These are phyloP conservation scores for Eubasilissa regina DNA, from an alignment of 1,140 invertebrate species.

Conservation along the genomic window DNA sequence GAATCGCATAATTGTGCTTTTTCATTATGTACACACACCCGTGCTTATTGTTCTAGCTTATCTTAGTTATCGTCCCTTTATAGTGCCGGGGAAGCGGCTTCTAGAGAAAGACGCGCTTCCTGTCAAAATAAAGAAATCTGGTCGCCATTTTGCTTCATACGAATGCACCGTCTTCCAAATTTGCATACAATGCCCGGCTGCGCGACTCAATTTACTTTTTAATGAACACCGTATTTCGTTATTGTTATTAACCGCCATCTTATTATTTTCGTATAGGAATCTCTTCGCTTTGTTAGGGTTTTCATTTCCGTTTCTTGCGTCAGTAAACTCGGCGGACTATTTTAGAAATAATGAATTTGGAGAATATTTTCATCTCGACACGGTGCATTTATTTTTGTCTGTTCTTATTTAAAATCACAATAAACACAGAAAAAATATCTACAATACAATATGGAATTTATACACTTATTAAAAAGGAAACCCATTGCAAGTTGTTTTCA, in stretches of 20 bases:
- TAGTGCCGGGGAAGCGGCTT: neutral
- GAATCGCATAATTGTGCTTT: slow-evolving; percentile 16
- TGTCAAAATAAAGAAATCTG: slow-evolving; percentile 32
- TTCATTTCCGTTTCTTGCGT: neutral
- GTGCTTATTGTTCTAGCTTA: slow-evolving; percentile 11
- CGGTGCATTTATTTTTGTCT: too few species aligned
- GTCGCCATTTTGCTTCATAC: neutral
- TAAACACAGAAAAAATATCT: too few species aligned
- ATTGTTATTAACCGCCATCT: neutral
- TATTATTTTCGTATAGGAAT: neutral
- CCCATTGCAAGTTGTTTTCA: too few species aligned
- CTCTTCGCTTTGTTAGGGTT: neutral
- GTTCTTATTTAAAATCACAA: too few species aligned
- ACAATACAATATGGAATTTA: too few species aligned
- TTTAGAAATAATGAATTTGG: too few species aligned
- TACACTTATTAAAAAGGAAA: too few species aligned
- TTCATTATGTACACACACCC: neutral
- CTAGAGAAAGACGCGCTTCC: slow-evolving; percentile 19
- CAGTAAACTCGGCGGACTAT: too few species aligned
- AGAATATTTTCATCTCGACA: too few species aligned
- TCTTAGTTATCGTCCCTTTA: slow-evolving; percentile 18
- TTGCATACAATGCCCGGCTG: slow-evolving; percentile 43
- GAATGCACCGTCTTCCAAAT: slow-evolving; percentile 6
- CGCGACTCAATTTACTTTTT: slow-evolving; percentile 45
- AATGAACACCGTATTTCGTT: slow-evolving; percentile 27